phyloP scores from a whole-genome alignment of 2,797 vertebrate species.

The Psittacula derbiana region DNA sequence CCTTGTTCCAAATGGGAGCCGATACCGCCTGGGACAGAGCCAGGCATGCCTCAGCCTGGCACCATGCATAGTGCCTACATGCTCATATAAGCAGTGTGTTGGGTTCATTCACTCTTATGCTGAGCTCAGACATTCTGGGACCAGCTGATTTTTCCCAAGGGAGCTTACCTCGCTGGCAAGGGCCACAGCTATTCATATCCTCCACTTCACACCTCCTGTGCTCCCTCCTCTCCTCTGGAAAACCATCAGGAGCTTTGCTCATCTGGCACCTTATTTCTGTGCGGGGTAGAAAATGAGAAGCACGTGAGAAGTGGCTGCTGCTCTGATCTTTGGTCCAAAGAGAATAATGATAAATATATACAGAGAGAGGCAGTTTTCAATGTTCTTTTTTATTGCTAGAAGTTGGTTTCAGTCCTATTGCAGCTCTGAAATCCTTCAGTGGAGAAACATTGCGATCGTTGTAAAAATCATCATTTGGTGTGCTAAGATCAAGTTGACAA shows the following conservation, averaged over 20 bases:
- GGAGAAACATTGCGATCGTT: slow-evolving; percentile 18
- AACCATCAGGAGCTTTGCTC: rapidly evolving
- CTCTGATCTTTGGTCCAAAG: neutral
- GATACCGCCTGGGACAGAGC: slow-evolving; percentile 37
- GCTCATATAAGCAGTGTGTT: neutral
- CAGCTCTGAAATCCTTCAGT: slow-evolving; percentile 31
- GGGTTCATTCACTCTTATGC: neutral
- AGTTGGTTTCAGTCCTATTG: slow-evolving; percentile 57
- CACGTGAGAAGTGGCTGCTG: neutral
- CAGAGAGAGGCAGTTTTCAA: neutral
- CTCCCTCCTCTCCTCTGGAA: neutral
- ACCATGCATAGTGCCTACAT: neutral
- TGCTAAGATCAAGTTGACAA: slow-evolving; percentile 13
- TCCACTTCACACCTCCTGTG: neutral
- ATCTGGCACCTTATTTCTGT: neutral
- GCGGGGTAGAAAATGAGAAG: neutral
- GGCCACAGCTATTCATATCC: neutral
- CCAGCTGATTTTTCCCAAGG: neutral
- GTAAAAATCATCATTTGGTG: slow-evolving; percentile 29
- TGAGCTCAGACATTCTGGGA: neutral
- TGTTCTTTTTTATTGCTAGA: slow-evolving; percentile 69
- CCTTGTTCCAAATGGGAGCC: slow-evolving; percentile 20
- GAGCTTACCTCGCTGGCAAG: neutral
- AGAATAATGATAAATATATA: neutral
- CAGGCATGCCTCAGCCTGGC: slow-evolving; percentile 30